These are phyloP conservation scores for Ramphastos sulfuratus DNA, from an alignment of 2,113 vertebrate genomes.

Conservation along the genomic window DNA sequence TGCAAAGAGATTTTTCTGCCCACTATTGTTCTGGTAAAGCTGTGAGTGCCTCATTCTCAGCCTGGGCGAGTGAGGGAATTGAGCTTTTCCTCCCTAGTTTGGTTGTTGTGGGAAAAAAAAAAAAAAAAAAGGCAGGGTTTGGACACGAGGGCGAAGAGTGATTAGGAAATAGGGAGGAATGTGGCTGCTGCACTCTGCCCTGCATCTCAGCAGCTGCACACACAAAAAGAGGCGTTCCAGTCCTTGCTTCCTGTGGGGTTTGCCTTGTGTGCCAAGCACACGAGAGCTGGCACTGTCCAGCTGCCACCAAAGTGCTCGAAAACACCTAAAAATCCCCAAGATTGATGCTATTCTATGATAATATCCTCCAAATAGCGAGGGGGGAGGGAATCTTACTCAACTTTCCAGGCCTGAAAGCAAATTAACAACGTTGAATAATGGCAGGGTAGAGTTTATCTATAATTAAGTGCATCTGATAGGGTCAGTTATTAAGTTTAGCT, in stretches of 20 bases:
- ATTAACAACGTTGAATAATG: background rate
- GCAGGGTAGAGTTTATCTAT: too few relatives aligned
- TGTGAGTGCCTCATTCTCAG: too few relatives aligned
- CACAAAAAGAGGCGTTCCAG: background rate
- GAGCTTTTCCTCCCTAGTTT: background rate
- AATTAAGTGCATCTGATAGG: background rate
- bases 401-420: background rate
- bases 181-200: background rate
- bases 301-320: background rate
- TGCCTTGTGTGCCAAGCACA: background rate
- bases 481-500: too few relatives aligned
- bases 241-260: background rate
- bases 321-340: fast-evolving
- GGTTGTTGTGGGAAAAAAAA: background rate
- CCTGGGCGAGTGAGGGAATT: background rate
- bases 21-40: fast-evolving
- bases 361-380: too few relatives aligned
- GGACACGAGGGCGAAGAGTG: background rate
- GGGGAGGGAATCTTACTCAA: background rate
- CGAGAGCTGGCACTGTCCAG: too few relatives aligned
- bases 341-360: too few relatives aligned
- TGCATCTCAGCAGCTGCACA: background rate
- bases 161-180: background rate
- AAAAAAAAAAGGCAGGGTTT: background rate
- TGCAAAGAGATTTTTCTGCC: background rate